A percentile compares a stretch with the other conserved stretches of the same genome.
Conservation (phyloP, 2,888 invertebrate species). For the Andrena camellia region DNA sequence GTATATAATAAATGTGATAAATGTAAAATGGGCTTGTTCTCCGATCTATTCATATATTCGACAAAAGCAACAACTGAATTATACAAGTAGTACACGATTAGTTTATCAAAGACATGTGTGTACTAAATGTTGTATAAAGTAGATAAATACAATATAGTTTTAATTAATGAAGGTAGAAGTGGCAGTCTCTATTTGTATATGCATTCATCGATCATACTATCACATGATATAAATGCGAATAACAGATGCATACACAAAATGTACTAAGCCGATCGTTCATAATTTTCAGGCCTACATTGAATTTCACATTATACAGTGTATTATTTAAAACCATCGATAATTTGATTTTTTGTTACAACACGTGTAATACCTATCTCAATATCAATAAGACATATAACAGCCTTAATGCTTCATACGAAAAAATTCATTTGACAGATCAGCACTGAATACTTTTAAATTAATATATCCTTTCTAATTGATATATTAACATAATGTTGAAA, state of each 20-base stretch:
- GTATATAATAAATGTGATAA: conserved; percentile 45
- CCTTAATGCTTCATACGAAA: conserved; percentile 8
- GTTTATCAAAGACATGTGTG: conserved; percentile 72
- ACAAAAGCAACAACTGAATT: conserved; percentile 71
- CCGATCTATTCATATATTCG: conserved; percentile 4
- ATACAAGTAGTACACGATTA: conserved; percentile 73
- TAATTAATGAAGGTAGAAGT: conserved; percentile 70
- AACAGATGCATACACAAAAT: conserved; percentile 46
- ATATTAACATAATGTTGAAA: conserved; percentile 11
- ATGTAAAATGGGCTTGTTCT: conserved; percentile 16
- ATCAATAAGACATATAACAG: conserved; percentile 25
- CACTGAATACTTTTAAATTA: conserved; percentile 19
- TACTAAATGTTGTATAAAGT: conserved; percentile 81
- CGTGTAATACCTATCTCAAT: conserved; percentile 26
- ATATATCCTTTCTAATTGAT: conserved; percentile 12
- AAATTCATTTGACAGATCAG: conserved; percentile 16
- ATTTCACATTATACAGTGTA: conserved; percentile 57
- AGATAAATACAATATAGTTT: conserved; percentile 77
- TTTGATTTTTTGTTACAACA: conserved; percentile 26
- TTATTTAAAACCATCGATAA: conserved; percentile 38
- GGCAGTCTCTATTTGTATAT: conserved; percentile 76
- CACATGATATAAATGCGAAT: conserved; percentile 45
- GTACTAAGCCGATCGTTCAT: conserved; percentile 61
- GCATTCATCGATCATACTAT: conserved; percentile 68
- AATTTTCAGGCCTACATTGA: conserved; percentile 76